Evolutionary conservation across 2,888 invertebrate species (phyloP).

Genomic region (Seira ritae): DNA sequence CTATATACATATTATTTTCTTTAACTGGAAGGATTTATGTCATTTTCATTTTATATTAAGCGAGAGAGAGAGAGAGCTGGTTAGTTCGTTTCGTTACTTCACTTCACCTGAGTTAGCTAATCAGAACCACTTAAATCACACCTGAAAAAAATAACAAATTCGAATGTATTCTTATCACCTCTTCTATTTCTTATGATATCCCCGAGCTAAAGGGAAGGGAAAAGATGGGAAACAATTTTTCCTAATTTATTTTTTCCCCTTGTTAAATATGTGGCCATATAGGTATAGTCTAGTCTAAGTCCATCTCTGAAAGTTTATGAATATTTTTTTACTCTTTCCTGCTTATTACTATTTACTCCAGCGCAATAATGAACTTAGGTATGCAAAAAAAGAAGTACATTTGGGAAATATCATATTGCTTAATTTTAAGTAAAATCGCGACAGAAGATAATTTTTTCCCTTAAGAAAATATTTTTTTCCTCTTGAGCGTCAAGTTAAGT

Average conservation of each 20-base stretch:
- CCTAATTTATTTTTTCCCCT: background rate
- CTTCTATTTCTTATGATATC: background rate
- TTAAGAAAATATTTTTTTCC: too few relatives aligned
- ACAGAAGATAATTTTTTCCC: too few relatives aligned
- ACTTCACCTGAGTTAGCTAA: too few relatives aligned
- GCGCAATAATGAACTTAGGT: too few relatives aligned
- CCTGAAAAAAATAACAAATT: too few relatives aligned
- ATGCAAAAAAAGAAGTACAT: too few relatives aligned
- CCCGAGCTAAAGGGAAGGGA: background rate
- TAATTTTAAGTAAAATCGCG: too few relatives aligned
- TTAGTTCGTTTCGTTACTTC: background rate
- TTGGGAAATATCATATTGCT: too few relatives aligned
- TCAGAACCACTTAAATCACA: conserved; percentile 56
- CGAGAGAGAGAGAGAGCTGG: background rate
- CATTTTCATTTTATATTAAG: conserved; percentile 34
- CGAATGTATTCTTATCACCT: conserved; percentile 52
- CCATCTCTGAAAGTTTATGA: too few relatives aligned
- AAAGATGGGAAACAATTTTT: background rate
- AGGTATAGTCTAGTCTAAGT: background rate
- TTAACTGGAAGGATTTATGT: conserved; percentile 45
- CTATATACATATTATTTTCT: background rate
- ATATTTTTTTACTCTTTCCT: too few relatives aligned
- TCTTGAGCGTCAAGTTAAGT: too few relatives aligned
- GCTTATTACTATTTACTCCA: too few relatives aligned
- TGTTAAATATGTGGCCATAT: background rate